Base-by-base conservation (phyloP, 2,113 vertebrate species). In the Myiozetetes cayanensis region DNA sequence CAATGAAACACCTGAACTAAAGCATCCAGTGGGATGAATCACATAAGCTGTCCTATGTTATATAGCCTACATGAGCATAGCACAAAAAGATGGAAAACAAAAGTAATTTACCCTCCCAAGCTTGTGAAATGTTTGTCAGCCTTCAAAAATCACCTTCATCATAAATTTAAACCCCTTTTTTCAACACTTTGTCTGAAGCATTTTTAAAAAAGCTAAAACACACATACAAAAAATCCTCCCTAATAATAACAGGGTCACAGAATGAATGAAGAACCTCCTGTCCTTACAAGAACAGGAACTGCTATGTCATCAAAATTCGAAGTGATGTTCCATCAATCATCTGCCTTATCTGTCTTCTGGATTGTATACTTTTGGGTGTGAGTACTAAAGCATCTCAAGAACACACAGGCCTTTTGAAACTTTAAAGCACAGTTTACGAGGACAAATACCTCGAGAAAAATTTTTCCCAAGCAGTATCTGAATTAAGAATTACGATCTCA, bases 311-410 rank as follows among this genome's bases (percentile, higher is more conserved):
- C 50, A 80, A 76, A 83, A 74, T 17, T 39, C 30, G 24, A 70
- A 90, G 63, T 20, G 66, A 87, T 33, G 2, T 21, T 9, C 41
- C 46, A 96, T 91, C 74, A 76, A 66, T 85, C 85, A 73, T 5
- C 83, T 65, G 37, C 66, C 58, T 96, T 91, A 96, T 94, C 93
- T 87, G 12, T 28, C 85, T 50, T 74, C 52, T 84, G 72, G 33
- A 35, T 6, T 77, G 63, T 77, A 35, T 62, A 56, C 55, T 90
- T 91, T 67, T 67, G 89, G 89, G 93, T 41, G 84, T 81, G 84
- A 91, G 31, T 44, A 44, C 58, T 43, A 73, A 91, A 67, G 50
- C 43, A 94, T 90, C 33, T 33, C 47, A 59, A 67, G 68, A 91
- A 87, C 70, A 84, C 3, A 10, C 5, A 73, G 62, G 33, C n/a